Evolutionary conservation across 2,888 invertebrate species (phyloP), one percentile per base, ranked within the genome.

Genomic region (Agrochola macilenta): DNA sequence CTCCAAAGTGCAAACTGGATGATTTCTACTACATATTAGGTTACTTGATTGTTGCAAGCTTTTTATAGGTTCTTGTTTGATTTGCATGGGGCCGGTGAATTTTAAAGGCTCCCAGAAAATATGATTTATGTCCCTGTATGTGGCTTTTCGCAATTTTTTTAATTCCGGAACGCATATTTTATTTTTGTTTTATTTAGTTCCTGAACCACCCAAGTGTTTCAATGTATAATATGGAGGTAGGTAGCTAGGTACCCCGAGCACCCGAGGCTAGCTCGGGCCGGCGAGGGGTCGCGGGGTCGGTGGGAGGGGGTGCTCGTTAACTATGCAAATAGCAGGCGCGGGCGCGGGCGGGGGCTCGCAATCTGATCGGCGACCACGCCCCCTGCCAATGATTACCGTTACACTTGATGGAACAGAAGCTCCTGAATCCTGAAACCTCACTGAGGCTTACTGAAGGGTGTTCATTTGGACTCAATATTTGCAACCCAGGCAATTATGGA

Each of bases 311-410:
- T 70, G 83, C 92, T 95, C 95, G 95, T 95, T 95, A 95, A 90
- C 90, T 94, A 95, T 95, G 95, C 95, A 95, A 95, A 95, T 95
- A 93, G 71, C 76, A 79, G 86, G 88, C 75, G 85, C 69, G 83
- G 85, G 86, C 83, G 85, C 60, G 69, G 85, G 80, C 23, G 61
- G 74, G 79, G 58, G 80, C 66, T 68, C 65, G 69, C 87, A 87
- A 86, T 84, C 83, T 84, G 88, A 90, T 91, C 88, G 86, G 68
- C 84, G 70, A 77, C 76, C 85, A 87, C 90, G 86, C 91, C 87
- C 77, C 80, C 39, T 65, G 57, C 64, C 87, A 77, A 81, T 85
- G 77, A 86, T 85, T 81, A 84, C 72, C 71, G 69, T 63, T 68
- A 74, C 20, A 20, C 58, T 39, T 52, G 57, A 64, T 57, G 76